Conservation (phyloP, 2,888 invertebrate genomes). For the Drosophila anomelani region DNA sequence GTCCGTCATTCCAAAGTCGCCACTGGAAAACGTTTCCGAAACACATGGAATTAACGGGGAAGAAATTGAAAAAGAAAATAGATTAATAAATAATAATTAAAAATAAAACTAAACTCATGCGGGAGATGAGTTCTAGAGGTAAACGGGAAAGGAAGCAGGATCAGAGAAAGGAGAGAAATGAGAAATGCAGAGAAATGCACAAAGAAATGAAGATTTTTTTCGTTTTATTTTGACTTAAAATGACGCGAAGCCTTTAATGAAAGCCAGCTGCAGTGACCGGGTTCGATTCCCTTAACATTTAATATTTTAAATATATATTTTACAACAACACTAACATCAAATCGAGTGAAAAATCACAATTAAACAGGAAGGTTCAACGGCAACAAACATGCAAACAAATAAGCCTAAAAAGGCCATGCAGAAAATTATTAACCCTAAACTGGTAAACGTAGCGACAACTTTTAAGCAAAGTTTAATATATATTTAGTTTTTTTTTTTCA, state of each 20-base stretch:
- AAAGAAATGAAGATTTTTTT: not conserved
- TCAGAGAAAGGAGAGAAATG: slow-evolving; percentile 1
- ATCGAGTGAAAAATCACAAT: slow-evolving; percentile 31
- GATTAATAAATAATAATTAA: slow-evolving; percentile 47
- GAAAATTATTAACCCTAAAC: not conserved
- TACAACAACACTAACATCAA: slow-evolving; percentile 45
- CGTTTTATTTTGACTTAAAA: not conserved
- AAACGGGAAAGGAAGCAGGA: not conserved
- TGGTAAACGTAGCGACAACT: slow-evolving; percentile 1
- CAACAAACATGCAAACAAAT: slow-evolving; percentile 48
- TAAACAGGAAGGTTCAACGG: slow-evolving; percentile 34
- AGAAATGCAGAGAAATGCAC: slow-evolving; percentile 26
- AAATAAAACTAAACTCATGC: slow-evolving; percentile 16
- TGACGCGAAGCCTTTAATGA: not conserved
- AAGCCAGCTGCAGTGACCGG: slow-evolving; percentile 3
- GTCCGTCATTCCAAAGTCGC: slow-evolving; percentile 77
- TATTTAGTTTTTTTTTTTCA: not conserved
- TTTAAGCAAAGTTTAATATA: slow-evolving; percentile 1
- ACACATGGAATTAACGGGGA: slow-evolving; percentile 18
- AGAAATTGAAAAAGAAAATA: slow-evolving; percentile 27
- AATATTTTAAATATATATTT: not conserved
- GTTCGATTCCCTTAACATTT: not conserved
- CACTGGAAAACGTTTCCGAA: slow-evolving; percentile 57
- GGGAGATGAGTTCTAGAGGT: slow-evolving; percentile 5
- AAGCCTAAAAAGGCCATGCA: slow-evolving; percentile 53